phyloP scores from a whole-genome alignment of 92 coral and sea anemone genomes.

The Meandrina meandrites region DNA sequence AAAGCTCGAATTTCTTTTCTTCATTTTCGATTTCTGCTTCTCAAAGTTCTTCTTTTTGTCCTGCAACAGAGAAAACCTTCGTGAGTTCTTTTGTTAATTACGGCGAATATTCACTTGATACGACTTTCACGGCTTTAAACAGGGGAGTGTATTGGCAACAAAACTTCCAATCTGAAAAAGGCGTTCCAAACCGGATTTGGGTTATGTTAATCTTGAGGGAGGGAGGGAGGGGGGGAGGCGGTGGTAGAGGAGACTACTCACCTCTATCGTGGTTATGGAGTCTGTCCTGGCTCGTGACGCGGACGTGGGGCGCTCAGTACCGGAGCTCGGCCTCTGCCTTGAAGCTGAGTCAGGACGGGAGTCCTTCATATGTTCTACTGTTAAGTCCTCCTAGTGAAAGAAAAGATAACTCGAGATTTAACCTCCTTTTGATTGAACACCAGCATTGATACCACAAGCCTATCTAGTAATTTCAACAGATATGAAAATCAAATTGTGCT shows the following conservation, averaged over 20 bases:
- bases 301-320: constrained; percentile 72
- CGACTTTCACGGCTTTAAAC: not conserved
- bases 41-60: constrained; percentile 87
- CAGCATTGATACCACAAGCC: not conserved
- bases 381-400: constrained; percentile 54
- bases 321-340: constrained; percentile 61
- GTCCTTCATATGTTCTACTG: constrained; percentile 45
- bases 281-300: constrained; percentile 96
- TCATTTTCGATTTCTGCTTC: constrained; percentile 83
- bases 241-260: constrained; percentile 20
- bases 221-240: too few relatives aligned
- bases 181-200: too few relatives aligned
- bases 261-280: constrained; percentile 85
- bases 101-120: not conserved
- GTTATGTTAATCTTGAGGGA: too few relatives aligned
- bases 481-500: not conserved
- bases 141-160: not conserved
- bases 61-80: constrained; percentile 51
- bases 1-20: constrained; percentile 93
- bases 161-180: not conserved
- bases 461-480: not conserved
- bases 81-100: not conserved
- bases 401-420: not conserved
- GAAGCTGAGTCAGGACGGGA: constrained; percentile 39
- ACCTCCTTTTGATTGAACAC: not conserved